Base-by-base conservation (phyloP, 1,140 invertebrate species). In the Metaphire vulgaris region DNA sequence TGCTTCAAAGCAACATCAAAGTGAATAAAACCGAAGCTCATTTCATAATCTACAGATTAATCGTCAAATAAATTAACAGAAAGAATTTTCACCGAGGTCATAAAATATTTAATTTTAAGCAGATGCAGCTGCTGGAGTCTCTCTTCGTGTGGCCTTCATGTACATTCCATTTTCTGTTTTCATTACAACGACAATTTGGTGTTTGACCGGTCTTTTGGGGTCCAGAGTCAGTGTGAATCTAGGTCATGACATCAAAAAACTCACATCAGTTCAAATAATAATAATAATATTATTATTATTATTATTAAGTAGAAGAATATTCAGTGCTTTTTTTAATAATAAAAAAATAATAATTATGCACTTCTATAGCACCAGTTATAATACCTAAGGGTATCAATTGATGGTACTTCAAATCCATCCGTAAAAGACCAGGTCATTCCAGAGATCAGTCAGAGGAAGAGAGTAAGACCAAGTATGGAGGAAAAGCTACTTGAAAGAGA, bases 111-210 rank as follows among this genome's bases (percentile, higher is more conserved):
- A n/a, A n/a, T n/a, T n/a, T n/a, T n/a, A n/a, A n/a, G n/a, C n/a
- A n/a, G n/a, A n/a, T n/a, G n/a, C n/a, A n/a, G n/a, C n/a, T n/a
- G n/a, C n/a, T n/a, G n/a, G n/a, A n/a, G n/a, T n/a, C n/a, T n/a
- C n/a, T 21, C 69, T 21, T 71, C n/a, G 26, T n/a, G 69, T 28
- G 69, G 33, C 30, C 69, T 71, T 71, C 69, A 71, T 71, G 69
- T 71, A 71, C 69, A 71, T 71, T 32, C 69, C 69, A 32, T 71
- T 71, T 71, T 71, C 69, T 71, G 69, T 71, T 31, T 71, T 71
- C 69, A 71, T 71, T 30, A 71, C 69, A 29, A 71, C 28, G 6
- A n/a, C 69, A n/a, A 71, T 71, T 29, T 71, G 30, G 69, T 71
- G 69, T 21, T 30, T 26, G 0, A 33, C 33, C 21, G 15, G 15